phyloP scores from a whole-genome alignment of 2,797 vertebrate species.

The Pipistrellus pipistrellus region DNA sequence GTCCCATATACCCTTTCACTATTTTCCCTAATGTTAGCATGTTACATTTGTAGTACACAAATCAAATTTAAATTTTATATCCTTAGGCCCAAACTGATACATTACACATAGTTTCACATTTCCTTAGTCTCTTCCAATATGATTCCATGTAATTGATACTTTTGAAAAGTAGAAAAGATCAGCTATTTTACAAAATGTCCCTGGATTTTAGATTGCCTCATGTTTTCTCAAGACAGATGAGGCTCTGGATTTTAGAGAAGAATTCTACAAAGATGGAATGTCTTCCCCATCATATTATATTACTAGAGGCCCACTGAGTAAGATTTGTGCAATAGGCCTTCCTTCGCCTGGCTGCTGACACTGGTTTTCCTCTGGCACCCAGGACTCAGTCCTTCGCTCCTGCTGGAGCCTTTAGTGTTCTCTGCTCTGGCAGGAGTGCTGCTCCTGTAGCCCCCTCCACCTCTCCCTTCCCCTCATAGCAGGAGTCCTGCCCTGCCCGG shows the following conservation, averaged over 20 bases:
- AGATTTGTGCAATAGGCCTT: no score
- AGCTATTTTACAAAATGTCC: background rate
- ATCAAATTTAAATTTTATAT: background rate
- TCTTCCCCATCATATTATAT: background rate
- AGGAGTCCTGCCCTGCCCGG: fast-evolving
- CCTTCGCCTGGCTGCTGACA: no score
- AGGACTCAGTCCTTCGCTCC: no score
- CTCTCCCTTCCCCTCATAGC: no score
- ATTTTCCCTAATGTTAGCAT: background rate
- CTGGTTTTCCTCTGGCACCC: no score
- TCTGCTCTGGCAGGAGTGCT: no score
- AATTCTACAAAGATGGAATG: background rate
- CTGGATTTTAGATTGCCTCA: background rate
- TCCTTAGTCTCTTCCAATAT: background rate
- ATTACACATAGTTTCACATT: background rate
- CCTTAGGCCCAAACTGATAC: background rate
- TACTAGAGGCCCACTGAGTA: background rate
- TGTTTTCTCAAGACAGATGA: background rate
- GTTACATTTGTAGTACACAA: background rate
- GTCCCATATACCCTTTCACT: background rate
- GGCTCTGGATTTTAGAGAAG: background rate
- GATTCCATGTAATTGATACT: background rate
- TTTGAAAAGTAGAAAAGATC: background rate
- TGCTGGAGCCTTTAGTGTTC: no score
- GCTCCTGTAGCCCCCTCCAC: no score